phyloP scores from a whole-genome alignment of 2,113 vertebrate genomes.

The Rissa tridactyla region DNA sequence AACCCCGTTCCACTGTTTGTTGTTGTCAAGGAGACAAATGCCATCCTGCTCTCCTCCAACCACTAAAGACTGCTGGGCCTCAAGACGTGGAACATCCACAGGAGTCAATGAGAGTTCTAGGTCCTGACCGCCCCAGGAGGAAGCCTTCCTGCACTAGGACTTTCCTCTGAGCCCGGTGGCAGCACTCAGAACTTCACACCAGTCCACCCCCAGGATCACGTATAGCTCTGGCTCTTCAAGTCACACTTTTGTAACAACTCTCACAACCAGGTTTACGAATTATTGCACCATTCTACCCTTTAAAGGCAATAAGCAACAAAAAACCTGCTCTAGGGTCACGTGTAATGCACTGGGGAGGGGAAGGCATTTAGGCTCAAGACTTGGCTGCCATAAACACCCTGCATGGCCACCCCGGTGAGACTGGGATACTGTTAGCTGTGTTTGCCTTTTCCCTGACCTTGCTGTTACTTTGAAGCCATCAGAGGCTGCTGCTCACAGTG shows the following conservation, averaged over 20 bases:
- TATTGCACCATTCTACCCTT: not conserved
- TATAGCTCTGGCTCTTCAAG: not conserved
- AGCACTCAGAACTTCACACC: not conserved
- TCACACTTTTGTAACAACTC: not conserved
- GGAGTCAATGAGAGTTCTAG: not conserved
- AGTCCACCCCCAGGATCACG: accelerated
- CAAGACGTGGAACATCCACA: not conserved
- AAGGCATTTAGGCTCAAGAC: not conserved
- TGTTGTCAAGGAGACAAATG: not conserved
- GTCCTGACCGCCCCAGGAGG: not conserved
- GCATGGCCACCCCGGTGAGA: accelerated
- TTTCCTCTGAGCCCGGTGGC: not conserved
- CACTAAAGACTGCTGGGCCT: not conserved
- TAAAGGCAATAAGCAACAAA: not conserved
- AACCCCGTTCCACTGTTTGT: not conserved
- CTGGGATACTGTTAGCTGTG: not conserved
- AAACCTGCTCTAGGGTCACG: not conserved
- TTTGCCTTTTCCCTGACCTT: constrained; percentile 46
- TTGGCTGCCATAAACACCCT: not conserved
- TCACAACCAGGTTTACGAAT: not conserved
- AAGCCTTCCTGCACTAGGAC: not conserved
- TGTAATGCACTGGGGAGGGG: accelerated
- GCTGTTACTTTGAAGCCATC: not conserved
- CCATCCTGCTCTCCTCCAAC: not conserved
- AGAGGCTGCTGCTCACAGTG: not conserved